Base-by-base conservation (phyloP, 2,797 vertebrate genomes). In the Labeo calbasu region DNA sequence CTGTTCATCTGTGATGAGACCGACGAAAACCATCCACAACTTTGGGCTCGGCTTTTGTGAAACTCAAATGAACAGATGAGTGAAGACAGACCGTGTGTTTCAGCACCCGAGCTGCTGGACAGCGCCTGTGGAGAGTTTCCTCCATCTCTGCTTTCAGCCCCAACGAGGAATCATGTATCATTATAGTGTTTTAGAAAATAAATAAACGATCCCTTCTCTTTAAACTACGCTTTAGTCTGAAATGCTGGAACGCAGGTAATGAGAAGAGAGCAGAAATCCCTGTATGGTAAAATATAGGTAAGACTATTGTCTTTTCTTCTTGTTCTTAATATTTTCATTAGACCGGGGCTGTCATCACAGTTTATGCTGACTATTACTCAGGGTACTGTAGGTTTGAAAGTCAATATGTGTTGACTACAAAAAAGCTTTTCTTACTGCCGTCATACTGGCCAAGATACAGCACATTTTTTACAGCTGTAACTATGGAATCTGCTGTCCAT, bases 31-130 rank as follows among this genome's bases (percentile, higher is more conserved):
- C 72, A 85, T 86, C 88, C 84, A 82, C 55, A 93, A 93, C 90
- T 94, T 92, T 91, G 81, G 87, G 84, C 77, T 88, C 90, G 92
- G 5, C 51, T 90, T 90, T 87, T 90, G 79, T 23, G 48, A 87
- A 86, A 88, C 86, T 85, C 89, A 92, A 91, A 90, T 92, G 86
- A 92, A 90, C 91, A 91, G 85, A 93, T 88, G 92, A 91, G 90
- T 89, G 89, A 57, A 83, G 48, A 89, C 86, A 79, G 84, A 86
- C 89, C 89, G 86, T 84, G 86, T 90, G 89, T 84, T 83, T 81
- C 59, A 76, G 84, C 85, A 87, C 85, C 90, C 78, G 90, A 92
- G 90, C 89, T 90, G 92, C 88, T 69, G 88, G 83, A 88, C 87
- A 91, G 91, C 86, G 90, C 90, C 89, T 92, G 90, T 92, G 92